These are phyloP conservation scores for Terrapene triunguis DNA, from an alignment of 2,113 vertebrate genomes.

Conservation along the genomic window DNA sequence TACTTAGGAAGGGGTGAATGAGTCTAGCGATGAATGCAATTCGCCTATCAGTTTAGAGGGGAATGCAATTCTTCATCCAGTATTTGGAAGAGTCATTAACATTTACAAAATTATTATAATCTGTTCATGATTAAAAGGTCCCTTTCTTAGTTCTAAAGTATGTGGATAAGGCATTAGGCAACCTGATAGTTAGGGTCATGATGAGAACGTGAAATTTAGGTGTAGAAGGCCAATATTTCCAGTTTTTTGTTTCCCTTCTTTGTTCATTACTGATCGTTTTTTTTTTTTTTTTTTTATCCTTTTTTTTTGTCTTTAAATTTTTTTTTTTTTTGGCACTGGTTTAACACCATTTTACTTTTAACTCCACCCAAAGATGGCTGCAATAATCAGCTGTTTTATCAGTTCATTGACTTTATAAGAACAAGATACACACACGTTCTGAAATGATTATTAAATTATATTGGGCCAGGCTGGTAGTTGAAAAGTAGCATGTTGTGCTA, in stretches of 20 bases:
- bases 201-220: not conserved
- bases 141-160: not conserved
- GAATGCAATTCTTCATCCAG: not conserved
- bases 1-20: not conserved
- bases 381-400: not conserved
- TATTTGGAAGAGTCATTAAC: not conserved
- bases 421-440: not conserved
- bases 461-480: not conserved
- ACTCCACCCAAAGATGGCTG: not conserved
- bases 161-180: not conserved
- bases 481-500: not conserved
- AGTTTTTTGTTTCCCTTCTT: not conserved
- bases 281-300: not conserved
- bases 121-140: not conserved
- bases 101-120: not conserved
- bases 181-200: not conserved
- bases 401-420: not conserved
- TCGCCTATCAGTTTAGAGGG: not conserved
- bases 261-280: not conserved
- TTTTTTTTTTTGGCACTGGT: not conserved
- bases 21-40: not conserved
- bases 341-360: not conserved
- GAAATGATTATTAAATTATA: not conserved
- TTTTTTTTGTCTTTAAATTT: too few species aligned
- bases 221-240: not conserved